Evolutionary conservation across 2,797 vertebrate genomes (phyloP), one percentile per base, ranked within the genome.

Genomic region (Pipistrellus nathusii): DNA sequence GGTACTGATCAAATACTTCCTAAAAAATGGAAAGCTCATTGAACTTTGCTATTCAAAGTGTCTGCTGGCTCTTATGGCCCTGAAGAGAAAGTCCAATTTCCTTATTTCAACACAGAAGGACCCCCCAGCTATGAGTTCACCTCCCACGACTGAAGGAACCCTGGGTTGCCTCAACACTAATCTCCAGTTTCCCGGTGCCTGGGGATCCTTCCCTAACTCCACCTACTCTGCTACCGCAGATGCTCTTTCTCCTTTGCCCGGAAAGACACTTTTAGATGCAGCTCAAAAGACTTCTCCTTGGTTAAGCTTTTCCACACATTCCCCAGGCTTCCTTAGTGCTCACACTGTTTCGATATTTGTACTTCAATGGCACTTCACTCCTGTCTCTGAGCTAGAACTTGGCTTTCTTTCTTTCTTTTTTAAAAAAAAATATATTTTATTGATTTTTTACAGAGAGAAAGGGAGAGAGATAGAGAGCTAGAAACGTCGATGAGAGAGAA

Each of bases 171-270:
- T 0, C 18, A 27, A 17, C 20, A 11, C 53, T 57, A 18, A 32
- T n/a, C 15, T 77, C 17, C 30, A 0, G 27, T 46, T 66, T 32
- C 1, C 25, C 5, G 8, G 4, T 2, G 10, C 7, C 1, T 1
- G 9, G 59, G 21, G 71, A 59, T 25, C 8, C 57, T 51, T 85
- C 17, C 1, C 0, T 2, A n/a, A 53, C 15, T 59, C 13, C 23
- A 3, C 51, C 38, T 38, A 4, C 23, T 59, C 13, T 55, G 81
- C 27, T n/a, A 3, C 9, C 14, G 32, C 4, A 30, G 27, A 14
- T 3, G 17, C 11, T 53, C 15, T 82, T 84, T 85, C 27, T 75
- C 25, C 25, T 73, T 91, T 89, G 9, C 46, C 57, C 41, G 8
- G 5, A 57, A 62, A 64, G 20, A 35, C 20, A 48, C 6, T 57